phyloP scores from a whole-genome alignment of 2,888 invertebrate species.

The Boloria selene region DNA sequence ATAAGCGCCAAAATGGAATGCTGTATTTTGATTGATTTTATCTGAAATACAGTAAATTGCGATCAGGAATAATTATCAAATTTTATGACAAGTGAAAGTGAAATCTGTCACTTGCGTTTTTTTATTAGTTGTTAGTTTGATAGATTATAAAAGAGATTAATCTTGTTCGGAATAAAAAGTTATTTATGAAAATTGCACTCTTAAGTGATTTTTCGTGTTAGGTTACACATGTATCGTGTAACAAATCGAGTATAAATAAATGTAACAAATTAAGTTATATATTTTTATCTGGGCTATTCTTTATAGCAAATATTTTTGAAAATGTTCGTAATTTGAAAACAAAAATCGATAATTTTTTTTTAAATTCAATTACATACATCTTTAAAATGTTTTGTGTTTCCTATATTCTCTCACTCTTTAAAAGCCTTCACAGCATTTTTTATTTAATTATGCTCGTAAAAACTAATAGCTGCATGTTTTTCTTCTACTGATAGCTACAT shows the following conservation, averaged over 20 bases:
- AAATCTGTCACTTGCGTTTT: slow-evolving; percentile 40
- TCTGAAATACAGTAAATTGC: slow-evolving; percentile 3
- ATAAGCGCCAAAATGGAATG: slow-evolving; percentile 16
- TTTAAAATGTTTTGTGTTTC: too few relatives aligned
- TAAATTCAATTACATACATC: too few relatives aligned
- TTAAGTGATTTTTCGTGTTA: too few relatives aligned
- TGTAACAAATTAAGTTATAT: too few relatives aligned
- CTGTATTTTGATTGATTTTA: not conserved
- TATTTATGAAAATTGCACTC: not conserved
- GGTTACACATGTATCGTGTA: too few relatives aligned
- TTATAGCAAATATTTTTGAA: too few relatives aligned
- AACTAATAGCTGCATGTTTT: slow-evolving; percentile 36
- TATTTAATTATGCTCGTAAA: slow-evolving; percentile 33
- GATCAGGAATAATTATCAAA: slow-evolving; percentile 31
- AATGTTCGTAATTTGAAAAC: too few relatives aligned
- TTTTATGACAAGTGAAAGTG: slow-evolving; percentile 64
- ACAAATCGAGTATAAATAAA: too few relatives aligned
- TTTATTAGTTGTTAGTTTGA: slow-evolving; percentile 17
- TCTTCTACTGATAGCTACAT: slow-evolving; percentile 17
- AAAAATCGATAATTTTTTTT: too few relatives aligned
- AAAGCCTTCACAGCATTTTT: slow-evolving; percentile 16
- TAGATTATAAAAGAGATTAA: slow-evolving; percentile 14
- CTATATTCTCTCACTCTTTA: not conserved
- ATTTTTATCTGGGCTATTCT: too few relatives aligned
- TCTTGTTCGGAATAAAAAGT: slow-evolving; percentile 3